Evolutionary conservation across 1,140 invertebrate genomes (phyloP), one percentile per base, ranked within the genome.

Genomic region (Drosophila grimshawi): DNA sequence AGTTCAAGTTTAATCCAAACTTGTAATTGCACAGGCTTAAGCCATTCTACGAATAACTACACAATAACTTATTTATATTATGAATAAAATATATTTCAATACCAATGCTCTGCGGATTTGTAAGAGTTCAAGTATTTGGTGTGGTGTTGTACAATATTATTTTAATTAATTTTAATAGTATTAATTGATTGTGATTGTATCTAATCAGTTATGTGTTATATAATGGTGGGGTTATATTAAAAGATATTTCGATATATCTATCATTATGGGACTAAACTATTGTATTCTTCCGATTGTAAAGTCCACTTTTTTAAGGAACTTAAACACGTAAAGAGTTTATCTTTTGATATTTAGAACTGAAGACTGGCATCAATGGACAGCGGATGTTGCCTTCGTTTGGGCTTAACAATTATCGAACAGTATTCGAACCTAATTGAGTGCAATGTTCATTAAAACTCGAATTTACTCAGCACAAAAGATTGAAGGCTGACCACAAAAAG

Each of bases 401-500:
- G 57, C 57, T 73, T 73, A 66, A 56, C 29, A 72, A 45, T 60
- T 52, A 72, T n/a, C 39, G 8, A 51, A 51, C 45, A 7, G 11
- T 53, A 66, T 51, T 72, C 35, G n/a, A 49, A 5, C 57, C 45
- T 60, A 76, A 73, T 73, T 39, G 43, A 37, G 30, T 45, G 32
- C 39, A 71, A 46, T 60, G 66, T 55, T 73, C 53, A 72, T 59
- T 55, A 45, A 73, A 77, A 74, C 60, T 81, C 43, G 46, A 57
- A 59, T 55, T 72, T 51, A 76, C 66, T 63, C 35, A 51, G 52
- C 49, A 66, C 37, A 55, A 70, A 49, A 68, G 75, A 62, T n/a
- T 51, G 79, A 86, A 86, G 81, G 81, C 65, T 66, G 70, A 3
- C 55, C 53, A 57, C 35, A 33, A 49, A 30, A 70, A 78, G 65